These are phyloP conservation scores for Crepidodera aurea DNA, from an alignment of 2,888 invertebrate genomes.

Conservation along the genomic window DNA sequence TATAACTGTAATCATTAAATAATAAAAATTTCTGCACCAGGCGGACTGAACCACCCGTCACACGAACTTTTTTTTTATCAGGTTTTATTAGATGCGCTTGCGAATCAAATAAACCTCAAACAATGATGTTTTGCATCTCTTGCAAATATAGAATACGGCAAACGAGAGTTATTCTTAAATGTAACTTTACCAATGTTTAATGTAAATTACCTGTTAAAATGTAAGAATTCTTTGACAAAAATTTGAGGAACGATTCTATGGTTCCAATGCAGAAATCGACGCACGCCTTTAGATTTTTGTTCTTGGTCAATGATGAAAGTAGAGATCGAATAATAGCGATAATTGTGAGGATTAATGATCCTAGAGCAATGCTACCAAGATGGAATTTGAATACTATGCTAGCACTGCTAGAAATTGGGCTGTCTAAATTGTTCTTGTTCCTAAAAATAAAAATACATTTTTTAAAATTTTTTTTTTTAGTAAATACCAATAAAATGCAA, in stretches of 20 bases:
- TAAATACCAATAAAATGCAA: too few species aligned
- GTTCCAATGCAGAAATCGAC: constrained; percentile 32
- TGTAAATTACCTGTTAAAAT: constrained; percentile 51
- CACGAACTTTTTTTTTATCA: too few species aligned
- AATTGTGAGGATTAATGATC: constrained; percentile 47
- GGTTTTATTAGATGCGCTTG: too few species aligned
- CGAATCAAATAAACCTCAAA: too few species aligned
- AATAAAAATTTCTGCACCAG: too few species aligned
- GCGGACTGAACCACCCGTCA: too few species aligned
- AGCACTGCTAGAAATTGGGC: constrained; percentile 43
- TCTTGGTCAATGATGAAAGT: constrained; percentile 37
- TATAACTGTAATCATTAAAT: too few species aligned
- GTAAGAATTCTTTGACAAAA: constrained; percentile 50
- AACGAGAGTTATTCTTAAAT: too few species aligned
- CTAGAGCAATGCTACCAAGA: constrained; percentile 47
- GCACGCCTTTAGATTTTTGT: constrained; percentile 34
- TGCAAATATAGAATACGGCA: too few species aligned
- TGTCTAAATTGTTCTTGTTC: constrained; percentile 43
- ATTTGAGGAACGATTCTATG: constrained; percentile 45
- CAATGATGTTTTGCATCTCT: too few species aligned
- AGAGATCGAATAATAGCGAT: constrained; percentile 43
- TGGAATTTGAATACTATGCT: constrained; percentile 45
- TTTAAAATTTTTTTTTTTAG: too few species aligned
- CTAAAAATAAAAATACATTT: constrained; percentile 36
- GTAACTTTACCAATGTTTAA: too few species aligned